These are phyloP conservation scores for Heteronetta atricapilla DNA, from an alignment of 2,113 vertebrate genomes.

Conservation along the genomic window DNA sequence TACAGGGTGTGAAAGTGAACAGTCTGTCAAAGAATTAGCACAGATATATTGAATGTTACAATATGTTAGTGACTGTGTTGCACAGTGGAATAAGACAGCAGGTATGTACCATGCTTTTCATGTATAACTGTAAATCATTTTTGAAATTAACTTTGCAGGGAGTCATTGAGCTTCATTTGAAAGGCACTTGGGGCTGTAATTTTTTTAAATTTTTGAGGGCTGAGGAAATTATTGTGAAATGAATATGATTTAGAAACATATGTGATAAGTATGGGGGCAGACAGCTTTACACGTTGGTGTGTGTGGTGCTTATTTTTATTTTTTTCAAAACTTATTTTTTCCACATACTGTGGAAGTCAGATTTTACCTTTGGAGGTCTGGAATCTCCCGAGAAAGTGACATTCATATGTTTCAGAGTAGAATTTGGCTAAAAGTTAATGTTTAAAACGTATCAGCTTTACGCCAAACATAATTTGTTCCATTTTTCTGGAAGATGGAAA, in stretches of 20 bases:
- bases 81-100: background rate
- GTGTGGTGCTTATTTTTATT: background rate
- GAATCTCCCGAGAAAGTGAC: background rate
- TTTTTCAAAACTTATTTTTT: background rate
- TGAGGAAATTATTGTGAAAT: background rate
- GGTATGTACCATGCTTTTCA: background rate
- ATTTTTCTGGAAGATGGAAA: background rate
- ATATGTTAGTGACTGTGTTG: rapidly evolving
- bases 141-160: background rate
- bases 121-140: background rate
- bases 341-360: background rate
- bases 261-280: background rate
- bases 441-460: background rate
- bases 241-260: background rate
- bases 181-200: background rate
- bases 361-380: background rate
- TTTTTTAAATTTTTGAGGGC: background rate
- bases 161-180: background rate
- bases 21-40: background rate
- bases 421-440: background rate
- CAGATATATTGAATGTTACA: background rate
- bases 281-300: background rate
- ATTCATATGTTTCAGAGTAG: background rate
- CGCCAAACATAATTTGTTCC: background rate
- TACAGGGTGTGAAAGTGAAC: background rate